Percentiles rank a stretch among this genome's conserved stretches.
Conservation (phyloP, 2,888 invertebrate genomes). For the Habroteleia sp. region DNA sequence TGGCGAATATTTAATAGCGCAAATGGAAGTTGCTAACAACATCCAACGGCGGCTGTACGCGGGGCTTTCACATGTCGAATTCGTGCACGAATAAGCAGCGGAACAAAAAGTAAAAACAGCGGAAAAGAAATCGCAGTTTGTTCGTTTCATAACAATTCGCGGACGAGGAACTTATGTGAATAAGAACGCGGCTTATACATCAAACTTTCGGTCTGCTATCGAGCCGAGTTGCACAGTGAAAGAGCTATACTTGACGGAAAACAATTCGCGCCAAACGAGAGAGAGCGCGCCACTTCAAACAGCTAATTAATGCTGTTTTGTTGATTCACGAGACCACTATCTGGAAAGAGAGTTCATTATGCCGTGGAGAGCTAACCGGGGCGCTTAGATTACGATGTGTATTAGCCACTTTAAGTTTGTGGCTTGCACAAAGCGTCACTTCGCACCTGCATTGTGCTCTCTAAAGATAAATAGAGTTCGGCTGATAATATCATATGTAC, state of each 20-base stretch:
- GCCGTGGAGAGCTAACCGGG: slow-evolving; percentile 56
- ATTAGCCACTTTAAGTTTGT: slow-evolving; percentile 62
- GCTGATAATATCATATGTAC: slow-evolving; percentile 30
- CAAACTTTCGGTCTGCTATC: slow-evolving; percentile 49
- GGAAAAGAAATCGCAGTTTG: slow-evolving; percentile 24
- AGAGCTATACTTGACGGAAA: slow-evolving; percentile 56
- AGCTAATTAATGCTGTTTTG: slow-evolving; percentile 65
- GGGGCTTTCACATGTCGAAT: slow-evolving; percentile 30
- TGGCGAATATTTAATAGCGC: slow-evolving; percentile 8
- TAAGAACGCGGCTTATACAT: slow-evolving; percentile 46
- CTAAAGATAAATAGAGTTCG: slow-evolving; percentile 51
- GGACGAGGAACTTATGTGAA: slow-evolving; percentile 44
- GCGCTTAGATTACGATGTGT: slow-evolving; percentile 63
- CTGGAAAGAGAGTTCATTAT: slow-evolving; percentile 64
- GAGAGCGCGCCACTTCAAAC: slow-evolving; percentile 53
- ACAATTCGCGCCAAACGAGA: slow-evolving; percentile 46
- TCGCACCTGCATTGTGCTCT: slow-evolving; percentile 46
- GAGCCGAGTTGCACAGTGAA: slow-evolving; percentile 45
- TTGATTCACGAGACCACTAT: slow-evolving; percentile 59
- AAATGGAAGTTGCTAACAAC: slow-evolving; percentile 26
- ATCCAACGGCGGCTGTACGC: slow-evolving; percentile 19
- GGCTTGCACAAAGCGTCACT: slow-evolving; percentile 57
- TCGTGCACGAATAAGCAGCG: slow-evolving; percentile 8
- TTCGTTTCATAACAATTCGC: slow-evolving; percentile 35
- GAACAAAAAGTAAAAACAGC: slow-evolving; percentile 11